phyloP scores from a whole-genome alignment of 2,888 invertebrate species.

The Heliconius charithonia region DNA sequence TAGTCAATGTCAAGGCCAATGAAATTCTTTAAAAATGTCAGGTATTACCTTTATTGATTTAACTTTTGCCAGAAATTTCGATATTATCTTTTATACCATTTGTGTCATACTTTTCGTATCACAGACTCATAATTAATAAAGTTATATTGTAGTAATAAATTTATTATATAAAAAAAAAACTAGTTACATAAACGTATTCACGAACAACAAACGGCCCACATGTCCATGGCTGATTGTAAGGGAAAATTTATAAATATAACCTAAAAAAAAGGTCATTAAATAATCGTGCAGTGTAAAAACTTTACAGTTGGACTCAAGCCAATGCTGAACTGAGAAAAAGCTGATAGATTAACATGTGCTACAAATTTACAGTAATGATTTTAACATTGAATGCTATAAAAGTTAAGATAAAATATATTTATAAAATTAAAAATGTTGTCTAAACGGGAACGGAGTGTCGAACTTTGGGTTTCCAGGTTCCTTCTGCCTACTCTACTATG shows the following conservation, averaged over 20 bases:
- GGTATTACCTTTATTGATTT: too few relatives aligned
- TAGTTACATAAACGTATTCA: too few relatives aligned
- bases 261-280: neutral
- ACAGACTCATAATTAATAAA: too few relatives aligned
- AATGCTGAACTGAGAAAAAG: constrained; percentile 36
- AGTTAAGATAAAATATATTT: constrained; percentile 12
- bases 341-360: constrained; percentile 40
- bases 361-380: constrained; percentile 38
- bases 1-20: too few relatives aligned
- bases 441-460: neutral
- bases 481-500: neutral
- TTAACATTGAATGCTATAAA: constrained; percentile 28
- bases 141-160: too few relatives aligned
- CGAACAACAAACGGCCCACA: too few relatives aligned
- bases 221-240: too few relatives aligned
- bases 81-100: too few relatives aligned
- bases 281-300: constrained; percentile 17
- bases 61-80: too few relatives aligned
- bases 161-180: too few relatives aligned
- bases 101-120: too few relatives aligned
- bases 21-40: too few relatives aligned
- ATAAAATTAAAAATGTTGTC: neutral
- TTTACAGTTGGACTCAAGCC: constrained; percentile 27
- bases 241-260: neutral
- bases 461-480: neutral